Conservation (phyloP, 2,888 invertebrate genomes). For the Doris montereyensis region DNA sequence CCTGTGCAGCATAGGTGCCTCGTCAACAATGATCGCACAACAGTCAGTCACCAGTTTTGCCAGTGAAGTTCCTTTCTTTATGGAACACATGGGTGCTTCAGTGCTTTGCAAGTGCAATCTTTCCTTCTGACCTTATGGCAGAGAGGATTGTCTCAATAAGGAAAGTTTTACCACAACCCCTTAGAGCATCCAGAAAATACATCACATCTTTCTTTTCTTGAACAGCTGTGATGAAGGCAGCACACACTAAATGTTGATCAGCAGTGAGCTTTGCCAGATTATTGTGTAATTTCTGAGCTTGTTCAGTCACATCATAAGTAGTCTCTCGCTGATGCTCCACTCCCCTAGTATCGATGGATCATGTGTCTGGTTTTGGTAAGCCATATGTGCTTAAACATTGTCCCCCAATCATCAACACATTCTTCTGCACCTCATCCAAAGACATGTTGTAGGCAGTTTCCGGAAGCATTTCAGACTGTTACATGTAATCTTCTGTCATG, state of each 20-base stretch:
- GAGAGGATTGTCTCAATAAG: not conserved
- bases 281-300: not conserved
- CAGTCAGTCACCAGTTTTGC: not conserved
- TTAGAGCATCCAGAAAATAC: slow-evolving; percentile 10
- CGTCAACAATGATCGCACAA: slow-evolving; percentile 15
- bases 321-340: not conserved
- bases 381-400: not conserved
- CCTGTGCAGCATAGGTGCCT: slow-evolving; percentile 3
- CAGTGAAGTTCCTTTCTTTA: slow-evolving; percentile 1
- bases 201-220: too few relatives aligned
- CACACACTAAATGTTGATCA: too few relatives aligned
- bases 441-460: not conserved
- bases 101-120: not conserved
- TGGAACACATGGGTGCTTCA: not conserved
- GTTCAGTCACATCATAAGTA: not conserved
- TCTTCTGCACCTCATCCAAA: not conserved
- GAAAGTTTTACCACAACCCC: slow-evolving; percentile 6
- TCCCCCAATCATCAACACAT: not conserved
- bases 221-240: too few relatives aligned
- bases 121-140: too few relatives aligned
- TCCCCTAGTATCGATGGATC: not conserved
- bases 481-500: not conserved
- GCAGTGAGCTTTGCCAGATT: not conserved
- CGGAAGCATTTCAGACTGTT: not conserved
- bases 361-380: not conserved